Percentiles rank a stretch among this genome's conserved stretches.
phyloP scores from a whole-genome alignment of 2,113 vertebrate genomes.

The Natator depressus region DNA sequence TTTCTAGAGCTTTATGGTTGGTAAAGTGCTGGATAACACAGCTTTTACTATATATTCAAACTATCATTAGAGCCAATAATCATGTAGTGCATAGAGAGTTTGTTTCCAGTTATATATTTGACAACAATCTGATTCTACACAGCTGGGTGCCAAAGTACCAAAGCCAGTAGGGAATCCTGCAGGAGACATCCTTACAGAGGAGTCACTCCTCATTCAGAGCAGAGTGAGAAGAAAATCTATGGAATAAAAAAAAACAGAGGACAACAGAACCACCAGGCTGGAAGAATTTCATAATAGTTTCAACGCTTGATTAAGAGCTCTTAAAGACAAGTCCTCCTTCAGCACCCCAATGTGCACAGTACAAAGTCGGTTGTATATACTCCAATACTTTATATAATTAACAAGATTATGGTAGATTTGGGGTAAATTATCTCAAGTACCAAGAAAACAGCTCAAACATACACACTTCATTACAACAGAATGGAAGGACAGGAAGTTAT shows the following conservation, averaged over 20 bases:
- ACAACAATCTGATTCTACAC: background rate
- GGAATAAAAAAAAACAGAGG: background rate
- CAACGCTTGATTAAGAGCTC: background rate
- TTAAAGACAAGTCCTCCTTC: conserved; percentile 26
- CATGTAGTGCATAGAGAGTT: background rate
- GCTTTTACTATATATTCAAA: background rate
- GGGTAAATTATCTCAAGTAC: conserved; percentile 42
- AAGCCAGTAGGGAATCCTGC: background rate
- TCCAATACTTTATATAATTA: conserved; percentile 19
- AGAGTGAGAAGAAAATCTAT: background rate
- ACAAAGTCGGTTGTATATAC: background rate
- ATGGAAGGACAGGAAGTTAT: background rate
- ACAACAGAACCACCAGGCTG: fast-evolving
- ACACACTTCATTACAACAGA: background rate
- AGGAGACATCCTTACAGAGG: background rate
- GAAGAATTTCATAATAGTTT: background rate
- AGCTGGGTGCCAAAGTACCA: background rate
- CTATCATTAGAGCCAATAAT: background rate
- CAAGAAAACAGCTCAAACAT: background rate
- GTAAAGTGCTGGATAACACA: no score
- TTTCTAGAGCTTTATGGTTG: no score
- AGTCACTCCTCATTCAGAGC: background rate
- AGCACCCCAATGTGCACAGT: conserved; percentile 3
- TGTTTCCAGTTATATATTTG: background rate
- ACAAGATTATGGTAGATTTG: background rate